Evolutionary conservation across 1,140 invertebrate genomes (phyloP).

Genomic region (Drosophila sechellia): DNA sequence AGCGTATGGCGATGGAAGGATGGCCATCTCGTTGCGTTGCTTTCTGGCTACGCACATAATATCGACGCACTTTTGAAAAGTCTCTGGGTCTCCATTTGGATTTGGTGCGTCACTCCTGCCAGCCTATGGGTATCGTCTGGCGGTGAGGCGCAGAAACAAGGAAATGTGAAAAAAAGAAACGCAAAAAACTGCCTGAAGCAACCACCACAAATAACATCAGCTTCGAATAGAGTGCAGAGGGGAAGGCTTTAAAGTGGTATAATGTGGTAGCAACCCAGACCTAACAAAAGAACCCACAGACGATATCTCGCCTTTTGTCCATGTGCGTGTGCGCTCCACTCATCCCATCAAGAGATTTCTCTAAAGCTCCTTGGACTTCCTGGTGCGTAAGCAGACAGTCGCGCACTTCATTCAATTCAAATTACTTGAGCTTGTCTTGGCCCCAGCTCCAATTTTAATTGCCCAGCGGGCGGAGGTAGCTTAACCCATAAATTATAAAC

Average conservation of each 20-base stretch:
- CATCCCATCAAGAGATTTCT: constrained; percentile 22
- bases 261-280: constrained; percentile 38
- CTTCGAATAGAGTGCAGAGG: constrained; percentile 23
- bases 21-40: constrained; percentile 50
- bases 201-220: constrained; percentile 52
- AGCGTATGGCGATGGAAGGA: neutral
- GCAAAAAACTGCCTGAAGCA: constrained; percentile 51
- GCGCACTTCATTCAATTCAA: constrained; percentile 77
- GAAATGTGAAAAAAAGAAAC: constrained; percentile 47
- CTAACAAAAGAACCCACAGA: constrained; percentile 28
- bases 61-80: constrained; percentile 78
- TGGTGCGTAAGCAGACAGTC: constrained; percentile 70
- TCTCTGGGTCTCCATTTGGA: constrained; percentile 68
- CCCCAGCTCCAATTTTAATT: constrained; percentile 37
- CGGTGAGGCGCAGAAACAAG: constrained; percentile 55
- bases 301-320: constrained; percentile 30
- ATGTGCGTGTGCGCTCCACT: constrained; percentile 8
- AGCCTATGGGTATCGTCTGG: constrained; percentile 79
- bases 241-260: constrained; percentile 7
- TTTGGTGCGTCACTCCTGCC: constrained; percentile 62
- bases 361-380: constrained; percentile 67
- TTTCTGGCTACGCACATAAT: constrained; percentile 82
- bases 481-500: constrained; percentile 65
- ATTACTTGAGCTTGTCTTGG: constrained; percentile 61
- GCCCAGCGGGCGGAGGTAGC: constrained; percentile 12